phyloP scores from a whole-genome alignment of 2,888 invertebrate genomes.

The Trissolcus japonicus region DNA sequence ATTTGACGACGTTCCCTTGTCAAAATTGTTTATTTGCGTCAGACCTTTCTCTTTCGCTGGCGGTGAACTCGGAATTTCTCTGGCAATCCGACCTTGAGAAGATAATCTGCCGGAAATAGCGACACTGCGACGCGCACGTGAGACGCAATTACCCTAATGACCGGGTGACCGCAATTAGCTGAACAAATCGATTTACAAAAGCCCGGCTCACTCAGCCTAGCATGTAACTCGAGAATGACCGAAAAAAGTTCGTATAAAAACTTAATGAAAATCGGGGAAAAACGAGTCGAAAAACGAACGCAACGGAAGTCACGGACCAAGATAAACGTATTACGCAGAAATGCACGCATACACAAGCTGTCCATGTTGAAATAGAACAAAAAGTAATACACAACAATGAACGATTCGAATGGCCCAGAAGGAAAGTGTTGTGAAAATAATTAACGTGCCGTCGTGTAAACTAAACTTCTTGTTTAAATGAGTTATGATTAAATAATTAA shows the following conservation, averaged over 20 bases:
- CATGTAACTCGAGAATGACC: conserved; percentile 13
- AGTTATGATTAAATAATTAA: too few species aligned
- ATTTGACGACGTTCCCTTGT: conserved; percentile 16
- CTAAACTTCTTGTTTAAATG: too few species aligned
- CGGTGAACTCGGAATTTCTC: conserved; percentile 47
- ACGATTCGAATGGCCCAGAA: too few species aligned
- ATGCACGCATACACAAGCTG: conserved; percentile 4
- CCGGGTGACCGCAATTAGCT: conserved; percentile 57
- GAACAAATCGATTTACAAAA: conserved; percentile 56
- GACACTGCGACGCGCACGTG: conserved; percentile 55
- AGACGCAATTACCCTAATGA: conserved; percentile 58
- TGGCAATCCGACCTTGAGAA: conserved; percentile 52
- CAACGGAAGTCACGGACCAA: conserved; percentile 4
- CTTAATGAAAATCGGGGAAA: conserved; percentile 28
- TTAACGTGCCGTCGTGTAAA: background rate
- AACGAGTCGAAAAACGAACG: background rate
- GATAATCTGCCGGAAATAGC: conserved; percentile 59
- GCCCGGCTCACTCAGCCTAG: conserved; percentile 25
- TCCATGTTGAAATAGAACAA: background rate
- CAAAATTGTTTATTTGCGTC: conserved; percentile 41
- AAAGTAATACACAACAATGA: background rate
- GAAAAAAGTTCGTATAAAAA: conserved; percentile 46
- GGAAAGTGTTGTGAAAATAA: background rate
- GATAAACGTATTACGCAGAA: conserved; percentile 7
- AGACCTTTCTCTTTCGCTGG: conserved; percentile 39